Base-by-base conservation (phyloP, 2,113 vertebrate genomes). In the Oryzias curvinotus region DNA sequence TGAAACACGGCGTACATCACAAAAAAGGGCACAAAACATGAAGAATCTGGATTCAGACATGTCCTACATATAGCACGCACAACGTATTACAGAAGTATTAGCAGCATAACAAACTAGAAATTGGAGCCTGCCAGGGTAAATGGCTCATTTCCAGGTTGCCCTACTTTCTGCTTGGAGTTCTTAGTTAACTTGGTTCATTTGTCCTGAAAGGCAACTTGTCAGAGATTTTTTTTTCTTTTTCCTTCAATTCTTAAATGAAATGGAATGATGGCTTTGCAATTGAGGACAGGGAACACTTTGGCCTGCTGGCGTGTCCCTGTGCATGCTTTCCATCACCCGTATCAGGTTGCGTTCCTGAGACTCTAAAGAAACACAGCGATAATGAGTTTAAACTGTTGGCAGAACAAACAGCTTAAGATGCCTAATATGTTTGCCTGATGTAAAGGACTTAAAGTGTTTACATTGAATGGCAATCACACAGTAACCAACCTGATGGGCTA, bases 121-220 rank as follows among this genome's bases (percentile, higher is more conserved):
- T 56, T 50, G 71, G 56, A 72, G 82, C 79, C 69, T 61, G 71
- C 79, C 81, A 77, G 65, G 77, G 64, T 53, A 57, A 21, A 67
- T 48, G 43, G 57, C 70, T 80, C 62, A 66, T 68, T 80, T 73
- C 71, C 71, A 67, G 59, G 71, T 71, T 81, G 84, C 73, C 84
- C 85, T 82, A 86, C 82, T 88, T 88, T 85, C 70, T 49, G 63
- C 73, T 45, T 68, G 54, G 62, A 80, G 73, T 76, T 85, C 36
- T 36, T 36, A 12, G 79, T 84, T 85, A 55, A 86, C 77, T 81
- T 72, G 64, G 62, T 79, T 81, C 87, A 73, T 84, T 72, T 81
- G 68, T 57, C 71, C 69, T 67, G 68, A 84, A 77, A 62, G 65
- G 68, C 73, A 68, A 85, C 74, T 71, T 71, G 77, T 76, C 41